Base-by-base conservation (phyloP, 2,113 vertebrate species). In the Elanus axillaris region DNA sequence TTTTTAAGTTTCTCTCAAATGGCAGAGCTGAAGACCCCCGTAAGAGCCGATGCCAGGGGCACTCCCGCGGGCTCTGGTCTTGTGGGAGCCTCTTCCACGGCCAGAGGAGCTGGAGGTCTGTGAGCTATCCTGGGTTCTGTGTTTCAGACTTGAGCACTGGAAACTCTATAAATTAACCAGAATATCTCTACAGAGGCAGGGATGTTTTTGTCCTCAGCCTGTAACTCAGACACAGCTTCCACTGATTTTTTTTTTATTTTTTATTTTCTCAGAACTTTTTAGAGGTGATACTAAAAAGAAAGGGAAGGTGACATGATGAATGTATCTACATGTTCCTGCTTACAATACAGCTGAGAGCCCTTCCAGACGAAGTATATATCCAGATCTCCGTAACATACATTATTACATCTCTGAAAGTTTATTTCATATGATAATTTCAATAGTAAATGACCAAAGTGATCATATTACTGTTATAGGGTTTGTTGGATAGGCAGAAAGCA, bases 151-250 rank as follows among this genome's bases (percentile, higher is more conserved):
- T 76, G 42, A 84, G 40, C 20, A 3, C 38, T 80, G 50, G 38
- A 69, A 88, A 48, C 36, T 66, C 60, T 60, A 3, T 83, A 73
- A 79, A 92, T 79, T 93, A 88, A 73, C 67, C 79, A 90, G 62
- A 88, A 45, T n/a, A 55, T 58, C 53, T 77, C 72, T 66, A 32
- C 13, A 62, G 67, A 79, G 20, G 20, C 19, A 94, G 38, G 16
- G 2, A 40, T 79, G n/a, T 75, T 88, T 95, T 34, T 93, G 20
- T 48, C 32, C 38, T 38, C 29, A 69, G 34, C 34, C 64, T 27
- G 6, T 22, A 85, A 75, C 3, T 10, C 26, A 75, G 26, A 47
- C 47, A 55, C 26, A 55, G 20, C 22, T 85, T 31, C 53, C 45
- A 27, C 0, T 76, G 71, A 29, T 52, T 78, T 36, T 34, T 7